phyloP scores from a whole-genome alignment of 2,113 vertebrate genomes.

The Gavialis gangeticus region DNA sequence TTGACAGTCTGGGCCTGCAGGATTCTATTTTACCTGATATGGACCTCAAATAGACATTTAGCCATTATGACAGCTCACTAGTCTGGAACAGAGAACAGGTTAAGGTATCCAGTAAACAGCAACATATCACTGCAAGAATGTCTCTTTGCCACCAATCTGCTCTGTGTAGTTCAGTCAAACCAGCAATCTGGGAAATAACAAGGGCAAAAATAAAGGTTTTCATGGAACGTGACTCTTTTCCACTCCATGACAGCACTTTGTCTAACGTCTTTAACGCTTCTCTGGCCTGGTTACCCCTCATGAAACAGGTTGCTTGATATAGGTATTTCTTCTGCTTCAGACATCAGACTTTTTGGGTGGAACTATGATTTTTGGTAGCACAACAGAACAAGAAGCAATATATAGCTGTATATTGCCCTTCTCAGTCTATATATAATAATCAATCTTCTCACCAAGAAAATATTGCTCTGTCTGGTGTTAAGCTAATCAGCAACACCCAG shows the following conservation, averaged over 20 bases:
- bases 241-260: background rate
- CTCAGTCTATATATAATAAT: background rate
- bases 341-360: background rate
- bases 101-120: background rate
- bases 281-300: background rate
- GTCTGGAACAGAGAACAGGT: conserved; percentile 21
- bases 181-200: background rate
- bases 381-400: background rate
- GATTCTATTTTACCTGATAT: conserved; percentile 11
- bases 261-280: background rate
- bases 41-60: conserved; percentile 8
- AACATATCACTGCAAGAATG: background rate
- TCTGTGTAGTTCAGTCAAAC: background rate
- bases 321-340: background rate
- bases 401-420: background rate
- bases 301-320: background rate
- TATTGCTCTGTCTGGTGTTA: background rate
- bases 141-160: background rate
- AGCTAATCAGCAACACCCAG: background rate
- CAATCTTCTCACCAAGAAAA: background rate
- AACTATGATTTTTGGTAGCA: background rate
- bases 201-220: background rate
- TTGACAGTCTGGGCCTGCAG: background rate
- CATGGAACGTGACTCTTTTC: background rate
- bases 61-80: background rate